These are phyloP conservation scores for Climacteris rufus DNA, from an alignment of 2,113 vertebrate species.

Conservation along the genomic window DNA sequence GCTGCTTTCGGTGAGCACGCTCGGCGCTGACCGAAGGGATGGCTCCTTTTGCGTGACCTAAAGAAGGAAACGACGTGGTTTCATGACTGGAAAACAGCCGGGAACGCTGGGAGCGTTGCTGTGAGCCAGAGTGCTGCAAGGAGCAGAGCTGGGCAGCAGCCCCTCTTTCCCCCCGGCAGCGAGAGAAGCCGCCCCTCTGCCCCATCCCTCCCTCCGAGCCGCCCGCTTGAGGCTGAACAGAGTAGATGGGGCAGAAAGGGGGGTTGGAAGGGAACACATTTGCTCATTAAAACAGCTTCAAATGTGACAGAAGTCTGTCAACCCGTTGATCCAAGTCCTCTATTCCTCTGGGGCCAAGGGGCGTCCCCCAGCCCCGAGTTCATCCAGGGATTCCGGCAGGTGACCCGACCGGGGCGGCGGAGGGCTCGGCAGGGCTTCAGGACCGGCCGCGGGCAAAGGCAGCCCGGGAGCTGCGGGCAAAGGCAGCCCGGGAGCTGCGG, in stretches of 20 bases:
- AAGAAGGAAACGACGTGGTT: accelerated
- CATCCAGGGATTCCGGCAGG: neutral
- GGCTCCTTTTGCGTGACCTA: neutral
- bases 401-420: neutral
- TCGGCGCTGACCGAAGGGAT: neutral
- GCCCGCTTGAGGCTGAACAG: constrained; percentile 24
- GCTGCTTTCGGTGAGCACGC: neutral
- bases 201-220: neutral
- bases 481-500: neutral
- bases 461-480: neutral
- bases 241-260: constrained; percentile 54
- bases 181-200: neutral
- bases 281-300: constrained; percentile 31
- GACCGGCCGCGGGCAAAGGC: accelerated
- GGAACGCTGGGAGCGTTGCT: neutral
- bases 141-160: neutral
- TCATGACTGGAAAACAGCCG: neutral
- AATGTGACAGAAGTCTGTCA: constrained; percentile 10
- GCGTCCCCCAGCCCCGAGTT: neutral
- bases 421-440: neutral
- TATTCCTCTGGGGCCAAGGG: neutral
- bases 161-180: neutral
- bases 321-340: neutral
- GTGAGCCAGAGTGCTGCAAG: neutral
- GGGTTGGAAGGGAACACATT: neutral